A percentile compares a stretch with the other conserved stretches of the same genome.
These are phyloP conservation scores for Oreohelix idahoensis DNA, from an alignment of 1,140 invertebrate species.

Conservation along the genomic window DNA sequence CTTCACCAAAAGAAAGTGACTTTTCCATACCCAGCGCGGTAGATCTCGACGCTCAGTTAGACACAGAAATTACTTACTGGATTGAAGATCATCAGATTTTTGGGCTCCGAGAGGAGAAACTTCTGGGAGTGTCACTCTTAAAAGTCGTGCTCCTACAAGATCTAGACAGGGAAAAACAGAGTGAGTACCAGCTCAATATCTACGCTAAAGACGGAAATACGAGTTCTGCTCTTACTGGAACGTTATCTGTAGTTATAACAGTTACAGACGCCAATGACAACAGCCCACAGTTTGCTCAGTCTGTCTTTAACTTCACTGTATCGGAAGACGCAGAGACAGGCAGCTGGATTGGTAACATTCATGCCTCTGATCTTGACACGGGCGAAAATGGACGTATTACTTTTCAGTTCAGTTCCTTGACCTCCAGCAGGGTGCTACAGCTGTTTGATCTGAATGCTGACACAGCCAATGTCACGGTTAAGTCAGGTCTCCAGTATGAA, in stretches of 20 bases:
- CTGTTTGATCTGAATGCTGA: conserved; percentile 85
- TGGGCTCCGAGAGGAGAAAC: conserved; percentile 51
- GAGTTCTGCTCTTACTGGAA: conserved; percentile 80
- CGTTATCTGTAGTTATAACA: conserved; percentile 55
- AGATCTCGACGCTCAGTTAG: conserved; percentile 76
- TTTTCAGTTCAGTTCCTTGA: conserved; percentile 56
- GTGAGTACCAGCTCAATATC: conserved; percentile 90
- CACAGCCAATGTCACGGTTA: conserved; percentile 85
- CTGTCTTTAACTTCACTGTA: conserved; percentile 76
- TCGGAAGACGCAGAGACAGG: conserved; percentile 78
- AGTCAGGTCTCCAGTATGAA: conserved; percentile 61
- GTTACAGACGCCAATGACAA: conserved; percentile 92
- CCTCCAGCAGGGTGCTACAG: conserved; percentile 46
- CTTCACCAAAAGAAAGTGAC: conserved; percentile 75
- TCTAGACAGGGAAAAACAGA: conserved; percentile 88
- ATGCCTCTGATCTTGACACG: conserved; percentile 62
- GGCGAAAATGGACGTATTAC: conserved; percentile 62
- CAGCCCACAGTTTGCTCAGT: conserved; percentile 81
- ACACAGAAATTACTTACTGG: conserved; percentile 76
- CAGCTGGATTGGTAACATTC: conserved; percentile 50
- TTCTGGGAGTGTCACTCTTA: conserved; percentile 55
- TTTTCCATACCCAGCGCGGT: conserved; percentile 76
- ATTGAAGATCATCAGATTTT: conserved; percentile 80
- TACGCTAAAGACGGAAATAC: conserved; percentile 89
- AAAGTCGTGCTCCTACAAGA: conserved; percentile 53